phyloP scores from a whole-genome alignment of 1,140 invertebrate species.

The Zaprionus camerounensis region DNA sequence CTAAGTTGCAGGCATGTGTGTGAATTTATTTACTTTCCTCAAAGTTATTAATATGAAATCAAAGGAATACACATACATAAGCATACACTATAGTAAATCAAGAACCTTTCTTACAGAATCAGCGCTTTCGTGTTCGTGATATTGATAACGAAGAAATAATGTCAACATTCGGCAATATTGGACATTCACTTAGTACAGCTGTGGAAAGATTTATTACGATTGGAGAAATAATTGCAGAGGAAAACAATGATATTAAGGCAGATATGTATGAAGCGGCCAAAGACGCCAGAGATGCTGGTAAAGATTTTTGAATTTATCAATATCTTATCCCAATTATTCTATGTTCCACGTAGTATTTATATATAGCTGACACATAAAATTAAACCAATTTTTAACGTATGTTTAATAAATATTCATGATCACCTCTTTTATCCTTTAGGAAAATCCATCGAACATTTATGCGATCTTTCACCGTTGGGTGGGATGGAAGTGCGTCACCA shows the following conservation, averaged over 20 bases:
- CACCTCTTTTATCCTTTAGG: constrained; percentile 53
- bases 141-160: constrained; percentile 85
- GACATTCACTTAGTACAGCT: constrained; percentile 97
- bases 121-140: constrained; percentile 74
- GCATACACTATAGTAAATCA: too few species aligned
- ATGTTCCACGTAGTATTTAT: too few species aligned
- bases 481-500: constrained; percentile 85
- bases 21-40: too few species aligned
- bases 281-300: constrained; percentile 97
- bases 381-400: not conserved
- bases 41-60: too few species aligned
- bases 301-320: constrained; percentile 46
- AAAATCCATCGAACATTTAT: constrained; percentile 93
- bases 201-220: constrained; percentile 99
- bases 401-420: not conserved
- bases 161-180: constrained; percentile 94
- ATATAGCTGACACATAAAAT: too few species aligned
- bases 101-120: constrained; percentile 50
- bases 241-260: constrained; percentile 97
- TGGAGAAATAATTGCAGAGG: constrained; percentile 98
- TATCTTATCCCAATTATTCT: not conserved
- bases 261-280: constrained; percentile 99
- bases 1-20: too few species aligned
- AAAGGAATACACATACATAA: too few species aligned
- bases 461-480: constrained; percentile 89